Percentiles rank a stretch among this genome's conserved stretches.
Evolutionary conservation across 2,113 vertebrate genomes (phyloP).

Genomic region (Saguinus midas): DNA sequence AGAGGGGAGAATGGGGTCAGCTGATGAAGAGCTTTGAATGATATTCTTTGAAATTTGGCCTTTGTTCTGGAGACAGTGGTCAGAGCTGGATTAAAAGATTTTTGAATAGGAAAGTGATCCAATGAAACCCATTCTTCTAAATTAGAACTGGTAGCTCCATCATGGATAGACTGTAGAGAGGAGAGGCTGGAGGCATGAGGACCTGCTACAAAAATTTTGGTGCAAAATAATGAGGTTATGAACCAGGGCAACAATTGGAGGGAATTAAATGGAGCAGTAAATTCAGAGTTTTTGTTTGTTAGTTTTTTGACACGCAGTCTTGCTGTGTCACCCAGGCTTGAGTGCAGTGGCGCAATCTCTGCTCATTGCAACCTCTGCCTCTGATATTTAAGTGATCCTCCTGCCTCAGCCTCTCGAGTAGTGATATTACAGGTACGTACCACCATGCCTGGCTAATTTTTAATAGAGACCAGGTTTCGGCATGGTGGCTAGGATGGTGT

Average conservation of each 20-base stretch:
- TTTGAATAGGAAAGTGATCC: background rate
- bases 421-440: too few species aligned
- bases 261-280: background rate
- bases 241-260: background rate
- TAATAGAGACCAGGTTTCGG: too few species aligned
- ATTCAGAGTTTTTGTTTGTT: background rate
- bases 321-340: too few species aligned
- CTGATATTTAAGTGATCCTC: too few species aligned
- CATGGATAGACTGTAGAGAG: background rate
- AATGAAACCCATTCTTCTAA: background rate
- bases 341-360: too few species aligned
- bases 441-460: too few species aligned
- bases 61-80: background rate
- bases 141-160: background rate
- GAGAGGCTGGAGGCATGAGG: background rate
- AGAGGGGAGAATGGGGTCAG: background rate
- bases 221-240: background rate
- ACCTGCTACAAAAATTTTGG: background rate
- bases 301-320: too few species aligned
- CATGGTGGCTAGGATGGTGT: too few species aligned
- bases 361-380: too few species aligned
- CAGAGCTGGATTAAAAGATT: background rate
- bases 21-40: background rate
- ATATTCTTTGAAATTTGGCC: background rate
- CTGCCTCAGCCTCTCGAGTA: too few species aligned